These are phyloP conservation scores for Paralichthys olivaceus DNA, from an alignment of 2,113 vertebrate genomes.

Conservation along the genomic window DNA sequence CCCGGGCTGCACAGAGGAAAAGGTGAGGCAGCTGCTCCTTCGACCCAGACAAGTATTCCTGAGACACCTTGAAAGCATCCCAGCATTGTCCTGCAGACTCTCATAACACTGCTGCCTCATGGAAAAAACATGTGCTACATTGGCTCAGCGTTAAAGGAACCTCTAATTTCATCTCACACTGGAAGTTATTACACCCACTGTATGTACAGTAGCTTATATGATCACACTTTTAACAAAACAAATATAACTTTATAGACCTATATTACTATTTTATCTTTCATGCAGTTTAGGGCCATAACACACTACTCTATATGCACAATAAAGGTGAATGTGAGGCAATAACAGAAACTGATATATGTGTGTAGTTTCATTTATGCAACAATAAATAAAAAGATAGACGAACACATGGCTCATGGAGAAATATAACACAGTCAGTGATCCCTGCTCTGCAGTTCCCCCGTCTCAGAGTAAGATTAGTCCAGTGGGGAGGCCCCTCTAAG, in stretches of 20 bases:
- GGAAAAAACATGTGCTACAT: not conserved
- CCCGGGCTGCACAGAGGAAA: slow-evolving; percentile 59
- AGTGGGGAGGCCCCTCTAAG: slow-evolving; percentile 34
- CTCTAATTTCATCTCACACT: slow-evolving; percentile 15
- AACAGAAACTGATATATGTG: slow-evolving; percentile 25
- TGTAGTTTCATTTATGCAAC: slow-evolving; percentile 37
- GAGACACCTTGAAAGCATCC: slow-evolving; percentile 65
- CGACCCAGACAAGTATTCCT: slow-evolving; percentile 33
- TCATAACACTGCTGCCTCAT: slow-evolving; percentile 12
- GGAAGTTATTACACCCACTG: slow-evolving; percentile 8
- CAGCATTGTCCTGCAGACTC: slow-evolving; percentile 46
- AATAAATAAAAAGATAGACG: slow-evolving; percentile 66
- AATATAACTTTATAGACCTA: not conserved
- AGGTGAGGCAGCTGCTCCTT: slow-evolving; percentile 64
- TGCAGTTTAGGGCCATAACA: slow-evolving; percentile 51
- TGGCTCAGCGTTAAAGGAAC: slow-evolving; percentile 6
- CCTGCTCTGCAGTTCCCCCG: slow-evolving; percentile 48
- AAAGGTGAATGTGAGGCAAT: not conserved
- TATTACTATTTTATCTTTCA: slow-evolving; percentile 32
- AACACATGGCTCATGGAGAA: slow-evolving; percentile 52
- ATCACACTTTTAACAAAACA: slow-evolving; percentile 18
- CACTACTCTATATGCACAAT: not conserved
- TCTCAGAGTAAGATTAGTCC: slow-evolving; percentile 62
- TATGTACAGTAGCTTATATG: slow-evolving; percentile 17
- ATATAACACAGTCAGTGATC: slow-evolving; percentile 44